These are phyloP conservation scores for Halcyon badia DNA, from an alignment of 2,797 vertebrate genomes.

Conservation along the genomic window DNA sequence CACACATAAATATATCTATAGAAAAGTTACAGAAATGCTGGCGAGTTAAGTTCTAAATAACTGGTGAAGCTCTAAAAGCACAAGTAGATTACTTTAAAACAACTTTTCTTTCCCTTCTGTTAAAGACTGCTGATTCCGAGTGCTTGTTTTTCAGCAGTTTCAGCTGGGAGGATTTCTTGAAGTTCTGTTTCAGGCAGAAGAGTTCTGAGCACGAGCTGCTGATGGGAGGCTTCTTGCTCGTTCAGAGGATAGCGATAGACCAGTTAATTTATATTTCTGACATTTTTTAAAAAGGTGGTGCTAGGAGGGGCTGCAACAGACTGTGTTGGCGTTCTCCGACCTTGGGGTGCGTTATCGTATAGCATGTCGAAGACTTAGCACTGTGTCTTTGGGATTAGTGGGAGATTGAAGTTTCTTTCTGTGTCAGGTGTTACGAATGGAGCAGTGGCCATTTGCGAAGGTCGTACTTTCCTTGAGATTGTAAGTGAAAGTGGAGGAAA, in stretches of 20 bases:
- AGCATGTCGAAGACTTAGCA: fast-evolving
- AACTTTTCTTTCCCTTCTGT: fast-evolving
- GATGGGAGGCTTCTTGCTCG: background rate
- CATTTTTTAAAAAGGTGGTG: background rate
- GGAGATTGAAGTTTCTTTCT: background rate
- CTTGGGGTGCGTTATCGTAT: background rate
- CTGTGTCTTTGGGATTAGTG: background rate
- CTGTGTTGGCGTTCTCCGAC: background rate
- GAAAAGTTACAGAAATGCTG: background rate
- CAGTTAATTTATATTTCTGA: background rate
- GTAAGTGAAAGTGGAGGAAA: background rate
- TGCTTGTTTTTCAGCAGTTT: background rate
- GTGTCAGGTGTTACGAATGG: background rate
- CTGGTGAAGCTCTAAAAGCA: background rate
- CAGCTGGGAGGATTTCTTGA: background rate
- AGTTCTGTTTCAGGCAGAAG: background rate
- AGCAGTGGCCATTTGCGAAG: background rate
- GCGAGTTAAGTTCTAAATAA: background rate
- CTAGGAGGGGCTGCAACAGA: background rate
- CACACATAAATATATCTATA: fast-evolving
- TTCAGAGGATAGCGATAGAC: background rate
- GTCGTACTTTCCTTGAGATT: background rate
- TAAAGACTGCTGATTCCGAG: background rate
- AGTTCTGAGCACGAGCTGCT: background rate
- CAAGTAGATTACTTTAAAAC: background rate